These are phyloP conservation scores for Eudyptes chrysolophus DNA, from an alignment of 2,113 vertebrate species.

Conservation along the genomic window DNA sequence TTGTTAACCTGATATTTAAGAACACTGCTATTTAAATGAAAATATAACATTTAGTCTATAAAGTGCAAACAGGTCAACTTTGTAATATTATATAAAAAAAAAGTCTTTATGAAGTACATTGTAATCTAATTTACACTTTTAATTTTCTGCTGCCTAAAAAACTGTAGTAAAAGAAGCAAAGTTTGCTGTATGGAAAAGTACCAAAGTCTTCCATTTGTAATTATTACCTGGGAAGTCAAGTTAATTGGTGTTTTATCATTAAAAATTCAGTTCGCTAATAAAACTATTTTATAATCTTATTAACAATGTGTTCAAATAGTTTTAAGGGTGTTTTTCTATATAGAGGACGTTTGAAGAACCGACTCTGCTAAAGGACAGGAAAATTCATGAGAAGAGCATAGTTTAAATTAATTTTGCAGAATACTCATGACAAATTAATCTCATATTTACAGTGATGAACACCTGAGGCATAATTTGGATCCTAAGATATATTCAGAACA, in stretches of 20 bases:
- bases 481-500: neutral
- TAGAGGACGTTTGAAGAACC: neutral
- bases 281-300: neutral
- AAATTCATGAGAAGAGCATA: neutral
- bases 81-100: neutral
- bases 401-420: slow-evolving; percentile 2
- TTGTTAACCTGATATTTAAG: neutral
- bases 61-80: neutral
- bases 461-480: neutral
- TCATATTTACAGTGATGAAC: neutral
- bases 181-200: neutral
- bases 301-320: neutral
- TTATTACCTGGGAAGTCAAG: neutral
- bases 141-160: neutral
- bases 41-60: neutral
- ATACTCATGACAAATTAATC: neutral
- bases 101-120: neutral
- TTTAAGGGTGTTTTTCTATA: neutral
- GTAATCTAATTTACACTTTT: neutral
- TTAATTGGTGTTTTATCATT: neutral
- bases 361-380: neutral
- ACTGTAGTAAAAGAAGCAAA: neutral
- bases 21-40: neutral
- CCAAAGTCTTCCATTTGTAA: neutral
- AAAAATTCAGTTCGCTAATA: neutral